Evolutionary conservation across 2,888 invertebrate species (phyloP).

Genomic region (Poecilus cupreus): DNA sequence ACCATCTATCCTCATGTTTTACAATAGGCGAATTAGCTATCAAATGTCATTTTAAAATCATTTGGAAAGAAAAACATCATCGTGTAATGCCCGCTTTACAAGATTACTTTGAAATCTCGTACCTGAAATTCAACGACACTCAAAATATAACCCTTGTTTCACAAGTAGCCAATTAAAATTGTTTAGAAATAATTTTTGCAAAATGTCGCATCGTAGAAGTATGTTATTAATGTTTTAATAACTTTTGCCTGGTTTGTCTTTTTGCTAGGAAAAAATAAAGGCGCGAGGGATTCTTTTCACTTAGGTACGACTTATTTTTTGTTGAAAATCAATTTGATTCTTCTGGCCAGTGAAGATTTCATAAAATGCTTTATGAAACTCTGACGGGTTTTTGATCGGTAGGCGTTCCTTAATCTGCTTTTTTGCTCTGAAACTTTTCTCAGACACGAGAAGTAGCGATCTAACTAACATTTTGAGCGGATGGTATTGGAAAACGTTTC

Average conservation of each 20-base stretch:
- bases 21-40: no score
- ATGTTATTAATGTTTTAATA: slow-evolving; percentile 13
- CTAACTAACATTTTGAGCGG: slow-evolving; percentile 53
- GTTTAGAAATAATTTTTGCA: neutral
- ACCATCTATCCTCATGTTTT: no score
- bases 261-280: slow-evolving; percentile 18
- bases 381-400: slow-evolving; percentile 57
- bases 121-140: no score
- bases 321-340: slow-evolving; percentile 52
- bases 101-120: no score
- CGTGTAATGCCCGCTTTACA: no score
- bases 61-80: no score
- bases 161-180: neutral
- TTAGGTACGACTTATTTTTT: slow-evolving; percentile 44
- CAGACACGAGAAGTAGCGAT: slow-evolving; percentile 48
- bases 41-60: no score
- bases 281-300: slow-evolving; percentile 26
- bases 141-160: no score
- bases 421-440: slow-evolving; percentile 51
- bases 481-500: slow-evolving; percentile 50
- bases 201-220: neutral
- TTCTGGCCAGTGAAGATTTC: slow-evolving; percentile 57
- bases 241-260: slow-evolving; percentile 13
- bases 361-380: slow-evolving; percentile 53
- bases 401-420: slow-evolving; percentile 56